phyloP scores from a whole-genome alignment of 1,140 invertebrate species.

The Apis mellifera region Amel_HAv3.1 CM009943.2:6047501-6048000 shows the following conservation, averaged over 20 bases:
- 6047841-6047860: neutral
- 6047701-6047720: slow-evolving; percentile 54
- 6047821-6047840: slow-evolving; percentile 6
- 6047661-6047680: slow-evolving; percentile 61
- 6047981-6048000: slow-evolving; percentile 7
- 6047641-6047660: slow-evolving; percentile 23
- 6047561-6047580: neutral
- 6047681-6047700: slow-evolving; percentile 39
- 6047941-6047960: neutral
- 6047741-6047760: slow-evolving; percentile 51
- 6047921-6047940: neutral
- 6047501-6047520: neutral
- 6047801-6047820: slow-evolving; percentile 43
- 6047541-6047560: neutral
- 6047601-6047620: slow-evolving; percentile 28
- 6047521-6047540: neutral
- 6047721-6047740: slow-evolving; percentile 52
- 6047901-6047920: slow-evolving; percentile 1
- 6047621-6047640: slow-evolving; percentile 10
- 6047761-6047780: slow-evolving; percentile 42
- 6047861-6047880: neutral
- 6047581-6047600: neutral
- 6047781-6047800: slow-evolving; percentile 45
- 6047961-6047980: neutral
- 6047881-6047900: neutral